phyloP scores from a whole-genome alignment of 1,140 invertebrate species.

The Zaprionus camerounensis region DNA sequence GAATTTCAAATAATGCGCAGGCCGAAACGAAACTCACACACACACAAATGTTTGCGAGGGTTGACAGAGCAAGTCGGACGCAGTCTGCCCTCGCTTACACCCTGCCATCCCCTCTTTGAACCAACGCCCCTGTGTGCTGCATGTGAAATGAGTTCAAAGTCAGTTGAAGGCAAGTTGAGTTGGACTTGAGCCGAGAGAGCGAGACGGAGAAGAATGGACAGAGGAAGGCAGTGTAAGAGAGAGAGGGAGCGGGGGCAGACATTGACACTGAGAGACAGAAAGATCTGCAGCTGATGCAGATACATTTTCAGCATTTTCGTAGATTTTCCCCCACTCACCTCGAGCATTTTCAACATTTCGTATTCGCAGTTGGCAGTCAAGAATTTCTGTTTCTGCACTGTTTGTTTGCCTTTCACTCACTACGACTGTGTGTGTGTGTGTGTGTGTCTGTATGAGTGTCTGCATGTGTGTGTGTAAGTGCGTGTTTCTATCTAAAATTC shows the following conservation, averaged over 20 bases:
- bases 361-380: constrained; percentile 47
- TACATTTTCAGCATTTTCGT: constrained; percentile 27
- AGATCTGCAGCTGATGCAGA: constrained; percentile 51
- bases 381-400: constrained; percentile 56
- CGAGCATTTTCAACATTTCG: constrained; percentile 42
- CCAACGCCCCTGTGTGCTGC: constrained; percentile 7
- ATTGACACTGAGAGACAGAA: neutral
- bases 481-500: constrained; percentile 71
- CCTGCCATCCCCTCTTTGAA: neutral
- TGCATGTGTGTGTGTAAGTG: constrained; percentile 37
- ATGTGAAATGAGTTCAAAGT: constrained; percentile 56
- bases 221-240: neutral
- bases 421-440: constrained; percentile 25
- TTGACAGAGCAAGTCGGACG: constrained; percentile 4
- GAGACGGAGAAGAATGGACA: neutral
- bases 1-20: constrained; percentile 72
- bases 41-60: constrained; percentile 4
- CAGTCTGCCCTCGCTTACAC: neutral
- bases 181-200: neutral
- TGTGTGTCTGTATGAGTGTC: constrained; percentile 17
- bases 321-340: neutral
- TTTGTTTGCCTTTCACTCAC: constrained; percentile 39
- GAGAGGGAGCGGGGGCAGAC: constrained; percentile 12
- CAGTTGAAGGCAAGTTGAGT: constrained; percentile 29
- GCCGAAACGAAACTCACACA: constrained; percentile 3